phyloP scores from a whole-genome alignment of 2,888 invertebrate species.

The Eupithecia tripunctaria region DNA sequence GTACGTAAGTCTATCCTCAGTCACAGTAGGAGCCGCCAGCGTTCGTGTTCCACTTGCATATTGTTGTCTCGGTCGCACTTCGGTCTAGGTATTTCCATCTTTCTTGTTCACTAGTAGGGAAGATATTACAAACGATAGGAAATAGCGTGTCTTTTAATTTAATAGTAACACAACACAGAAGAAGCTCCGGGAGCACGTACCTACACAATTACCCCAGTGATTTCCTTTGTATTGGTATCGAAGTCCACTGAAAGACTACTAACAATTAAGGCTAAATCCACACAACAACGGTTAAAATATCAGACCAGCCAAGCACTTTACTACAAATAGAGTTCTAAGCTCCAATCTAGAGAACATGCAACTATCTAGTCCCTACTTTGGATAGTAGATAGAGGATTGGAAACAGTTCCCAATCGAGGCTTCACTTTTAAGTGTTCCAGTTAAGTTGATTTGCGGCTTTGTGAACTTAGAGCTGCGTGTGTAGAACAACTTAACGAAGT shows the following conservation, averaged over 20 bases:
- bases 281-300: constrained; percentile 13
- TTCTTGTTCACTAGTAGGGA: too few relatives aligned
- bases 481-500: background rate
- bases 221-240: background rate
- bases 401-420: constrained; percentile 26
- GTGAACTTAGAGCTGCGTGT: constrained; percentile 52
- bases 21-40: too few relatives aligned
- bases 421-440: constrained; percentile 55
- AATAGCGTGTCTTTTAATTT: too few relatives aligned
- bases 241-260: background rate
- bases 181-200: too few relatives aligned
- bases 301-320: constrained; percentile 10
- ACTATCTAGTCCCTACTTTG: constrained; percentile 16
- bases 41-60: too few relatives aligned
- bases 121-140: too few relatives aligned
- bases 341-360: constrained; percentile 18
- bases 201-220: background rate
- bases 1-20: too few relatives aligned
- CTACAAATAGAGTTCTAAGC: constrained; percentile 25
- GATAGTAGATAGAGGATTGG: constrained; percentile 18
- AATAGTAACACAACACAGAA: too few relatives aligned
- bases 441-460: constrained; percentile 62
- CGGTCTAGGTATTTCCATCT: too few relatives aligned
- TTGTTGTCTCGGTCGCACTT: too few relatives aligned
- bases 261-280: background rate